phyloP scores from a whole-genome alignment of 2,888 invertebrate genomes.

The Teleiodes luculella region DNA sequence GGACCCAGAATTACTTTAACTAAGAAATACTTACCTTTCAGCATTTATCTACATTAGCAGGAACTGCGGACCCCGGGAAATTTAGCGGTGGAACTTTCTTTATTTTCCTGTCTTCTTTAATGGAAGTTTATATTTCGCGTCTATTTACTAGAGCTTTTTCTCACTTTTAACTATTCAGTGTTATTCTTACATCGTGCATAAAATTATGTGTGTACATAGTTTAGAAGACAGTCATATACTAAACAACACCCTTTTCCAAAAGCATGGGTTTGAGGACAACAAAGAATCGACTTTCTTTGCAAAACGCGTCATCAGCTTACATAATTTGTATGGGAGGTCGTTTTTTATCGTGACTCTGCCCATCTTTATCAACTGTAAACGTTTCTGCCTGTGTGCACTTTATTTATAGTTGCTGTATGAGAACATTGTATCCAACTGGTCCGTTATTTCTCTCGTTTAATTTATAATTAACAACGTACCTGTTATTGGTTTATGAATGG shows the following conservation, averaged over 20 bases:
- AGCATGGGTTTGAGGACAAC: no score
- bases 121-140: conserved; percentile 23
- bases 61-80: conserved; percentile 16
- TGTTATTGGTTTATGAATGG: conserved; percentile 25
- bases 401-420: no score
- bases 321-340: no score
- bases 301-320: no score
- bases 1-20: conserved; percentile 16
- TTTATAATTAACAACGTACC: conserved; percentile 19
- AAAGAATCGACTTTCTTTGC: no score
- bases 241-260: no score
- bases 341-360: no score
- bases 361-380: no score
- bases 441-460: neutral
- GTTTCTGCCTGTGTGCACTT: no score
- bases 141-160: neutral
- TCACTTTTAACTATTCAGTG: neutral
- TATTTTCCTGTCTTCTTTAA: conserved; percentile 14
- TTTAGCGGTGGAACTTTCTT: conserved; percentile 6
- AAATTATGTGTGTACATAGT: no score
- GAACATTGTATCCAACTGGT: no score
- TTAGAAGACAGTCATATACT: no score
- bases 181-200: neutral
- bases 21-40: conserved; percentile 25
- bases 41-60: conserved; percentile 27